phyloP scores from a whole-genome alignment of 37 sponge, comb jelly and placozoan genomes.

The Tethya wilhelma region DNA sequence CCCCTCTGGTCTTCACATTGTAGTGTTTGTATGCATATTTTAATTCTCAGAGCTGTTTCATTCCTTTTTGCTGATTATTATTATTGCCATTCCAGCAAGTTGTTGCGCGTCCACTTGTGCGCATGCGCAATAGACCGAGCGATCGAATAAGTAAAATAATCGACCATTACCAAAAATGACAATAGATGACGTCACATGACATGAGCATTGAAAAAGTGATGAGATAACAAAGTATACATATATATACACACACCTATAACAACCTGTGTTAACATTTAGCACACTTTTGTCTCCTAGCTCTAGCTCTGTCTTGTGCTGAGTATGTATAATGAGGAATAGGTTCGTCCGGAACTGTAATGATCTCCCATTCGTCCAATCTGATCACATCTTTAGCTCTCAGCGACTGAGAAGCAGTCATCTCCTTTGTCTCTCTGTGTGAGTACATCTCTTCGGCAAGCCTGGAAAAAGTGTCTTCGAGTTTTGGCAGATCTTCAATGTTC shows the following conservation, averaged over 20 bases:
- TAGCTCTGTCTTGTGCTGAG: neutral
- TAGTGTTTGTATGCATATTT: neutral
- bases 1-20: too few relatives aligned
- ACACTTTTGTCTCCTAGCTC: slow-evolving; percentile 8
- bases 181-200: too few relatives aligned
- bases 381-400: neutral
- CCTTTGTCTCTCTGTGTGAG: slow-evolving; percentile 17
- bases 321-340: slow-evolving; percentile 23
- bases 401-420: slow-evolving; percentile 3
- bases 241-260: neutral
- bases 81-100: too few relatives aligned
- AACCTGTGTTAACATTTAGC: neutral
- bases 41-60: too few relatives aligned
- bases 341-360: slow-evolving; percentile 24
- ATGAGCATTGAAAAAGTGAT: too few relatives aligned
- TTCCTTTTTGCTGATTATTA: too few relatives aligned
- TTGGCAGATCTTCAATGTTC: neutral
- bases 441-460: slow-evolving; percentile 37
- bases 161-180: too few relatives aligned
- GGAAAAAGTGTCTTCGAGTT: slow-evolving; percentile 12
- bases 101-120: too few relatives aligned
- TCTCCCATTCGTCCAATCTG: slow-evolving; percentile 46
- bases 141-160: too few relatives aligned
- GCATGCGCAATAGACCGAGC: too few relatives aligned
- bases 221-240: neutral